phyloP scores from a whole-genome alignment of 2,113 vertebrate genomes.

The Pachyramphus minor region DNA sequence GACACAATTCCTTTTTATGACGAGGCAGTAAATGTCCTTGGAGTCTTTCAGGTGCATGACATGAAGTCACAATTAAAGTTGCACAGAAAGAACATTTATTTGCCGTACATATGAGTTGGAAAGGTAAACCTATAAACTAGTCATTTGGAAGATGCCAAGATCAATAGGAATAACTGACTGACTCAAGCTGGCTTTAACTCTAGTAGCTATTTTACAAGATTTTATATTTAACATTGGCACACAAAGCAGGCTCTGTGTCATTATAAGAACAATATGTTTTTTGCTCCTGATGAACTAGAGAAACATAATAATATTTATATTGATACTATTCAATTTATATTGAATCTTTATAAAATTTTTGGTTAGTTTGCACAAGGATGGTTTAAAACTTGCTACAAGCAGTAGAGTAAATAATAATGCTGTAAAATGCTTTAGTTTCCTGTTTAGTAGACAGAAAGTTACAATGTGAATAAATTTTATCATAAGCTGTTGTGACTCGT shows the following conservation, averaged over 20 bases:
- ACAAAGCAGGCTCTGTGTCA: neutral
- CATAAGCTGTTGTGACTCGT: neutral
- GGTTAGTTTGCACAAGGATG: neutral
- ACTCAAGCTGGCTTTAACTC: neutral
- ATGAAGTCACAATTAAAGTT: neutral
- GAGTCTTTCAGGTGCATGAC: neutral
- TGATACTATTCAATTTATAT: neutral
- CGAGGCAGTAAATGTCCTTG: neutral
- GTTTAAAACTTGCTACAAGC: neutral
- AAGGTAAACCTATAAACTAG: neutral
- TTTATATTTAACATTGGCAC: neutral
- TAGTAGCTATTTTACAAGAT: neutral
- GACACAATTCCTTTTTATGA: neutral
- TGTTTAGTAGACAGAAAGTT: neutral
- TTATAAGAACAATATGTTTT: neutral
- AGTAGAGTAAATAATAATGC: neutral
- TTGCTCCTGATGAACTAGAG: neutral
- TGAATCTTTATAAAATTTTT: too few relatives aligned
- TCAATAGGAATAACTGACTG: neutral
- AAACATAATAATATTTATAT: neutral
- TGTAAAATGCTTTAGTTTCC: neutral
- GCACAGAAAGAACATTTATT: neutral
- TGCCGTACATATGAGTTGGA: neutral
- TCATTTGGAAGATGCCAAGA: neutral
- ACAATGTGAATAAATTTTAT: neutral